A percentile compares a stretch with the other conserved stretches of the same genome.
Conservation (phyloP, 2,888 invertebrate genomes). For the Drosophila suboccidentalis region DNA sequence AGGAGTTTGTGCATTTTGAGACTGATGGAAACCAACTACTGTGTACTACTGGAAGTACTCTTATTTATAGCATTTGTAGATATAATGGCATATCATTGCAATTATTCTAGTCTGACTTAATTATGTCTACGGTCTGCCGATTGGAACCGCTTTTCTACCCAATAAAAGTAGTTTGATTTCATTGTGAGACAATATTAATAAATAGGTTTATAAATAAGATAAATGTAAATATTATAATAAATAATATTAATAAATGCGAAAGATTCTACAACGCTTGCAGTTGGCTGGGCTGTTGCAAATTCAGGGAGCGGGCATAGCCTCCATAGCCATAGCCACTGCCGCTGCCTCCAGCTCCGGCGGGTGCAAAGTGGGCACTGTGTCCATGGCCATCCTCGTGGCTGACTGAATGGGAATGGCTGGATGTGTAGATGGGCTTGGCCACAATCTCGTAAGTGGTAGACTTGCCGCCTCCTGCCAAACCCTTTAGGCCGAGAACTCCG, state of each 20-base stretch:
- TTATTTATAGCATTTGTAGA: background rate
- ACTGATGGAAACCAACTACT: background rate
- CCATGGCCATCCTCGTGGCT: constrained; percentile 87
- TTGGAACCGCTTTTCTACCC: background rate
- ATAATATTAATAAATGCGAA: constrained; percentile 27
- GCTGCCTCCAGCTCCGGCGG: constrained; percentile 81
- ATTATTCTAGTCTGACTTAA: background rate
- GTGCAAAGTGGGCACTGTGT: constrained; percentile 76
- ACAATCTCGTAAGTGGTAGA: constrained; percentile 94
- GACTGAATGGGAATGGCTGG: constrained; percentile 88
- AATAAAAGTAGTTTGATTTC: background rate
- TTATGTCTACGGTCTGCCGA: background rate
- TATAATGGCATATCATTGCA: background rate
- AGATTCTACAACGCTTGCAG: constrained; percentile 42
- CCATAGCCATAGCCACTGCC: constrained; percentile 88
- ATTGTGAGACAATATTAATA: constrained; percentile 2
- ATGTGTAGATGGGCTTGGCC: constrained; percentile 92
- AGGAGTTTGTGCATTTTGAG: background rate
- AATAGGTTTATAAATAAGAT: constrained; percentile 42
- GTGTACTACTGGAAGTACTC: background rate
- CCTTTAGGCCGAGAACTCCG: constrained; percentile 91
- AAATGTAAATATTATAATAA: constrained; percentile 43
- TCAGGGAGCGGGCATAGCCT: constrained; percentile 84
- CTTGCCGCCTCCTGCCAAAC: constrained; percentile 89
- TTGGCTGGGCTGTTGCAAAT: constrained; percentile 63